Conservation (phyloP, 2,888 invertebrate species). For the Linnaemya tessellans region DNA sequence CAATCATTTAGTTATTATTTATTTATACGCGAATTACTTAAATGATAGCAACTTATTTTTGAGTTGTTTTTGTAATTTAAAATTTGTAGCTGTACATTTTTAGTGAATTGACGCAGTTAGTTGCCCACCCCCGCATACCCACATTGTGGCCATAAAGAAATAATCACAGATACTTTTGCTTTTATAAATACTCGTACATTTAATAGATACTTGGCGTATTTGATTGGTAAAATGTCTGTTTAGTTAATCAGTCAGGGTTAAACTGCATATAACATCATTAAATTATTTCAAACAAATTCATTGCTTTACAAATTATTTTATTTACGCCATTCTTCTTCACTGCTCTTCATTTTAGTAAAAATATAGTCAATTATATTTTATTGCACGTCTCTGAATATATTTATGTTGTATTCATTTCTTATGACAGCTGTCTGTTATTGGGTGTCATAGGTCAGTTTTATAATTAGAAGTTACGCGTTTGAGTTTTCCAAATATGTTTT, state of each 20-base stretch:
- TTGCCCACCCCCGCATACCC: slow-evolving; percentile 53
- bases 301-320: slow-evolving; percentile 15
- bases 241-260: slow-evolving; percentile 68
- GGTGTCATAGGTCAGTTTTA: slow-evolving; percentile 67
- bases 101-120: slow-evolving; percentile 40
- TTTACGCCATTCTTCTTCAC: not conserved
- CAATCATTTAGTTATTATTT: slow-evolving; percentile 18
- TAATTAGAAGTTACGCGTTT: slow-evolving; percentile 21
- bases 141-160: not conserved
- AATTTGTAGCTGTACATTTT: slow-evolving; percentile 26
- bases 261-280: slow-evolving; percentile 34
- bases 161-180: slow-evolving; percentile 22
- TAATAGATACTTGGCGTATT: slow-evolving; percentile 16
- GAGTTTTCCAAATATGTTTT: slow-evolving; percentile 1
- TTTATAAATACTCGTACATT: slow-evolving; percentile 4
- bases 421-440: slow-evolving; percentile 41
- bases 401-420: not conserved
- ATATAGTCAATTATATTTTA: slow-evolving; percentile 6
- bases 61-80: slow-evolving; percentile 23
- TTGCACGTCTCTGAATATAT: slow-evolving; percentile 3
- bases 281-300: slow-evolving; percentile 28
- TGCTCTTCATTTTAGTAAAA: slow-evolving; percentile 3
- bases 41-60: slow-evolving; percentile 27
- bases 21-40: slow-evolving; percentile 38
- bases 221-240: slow-evolving; percentile 54